A percentile compares a stretch with the other conserved stretches of the same genome.
phyloP scores from a whole-genome alignment of 2,888 invertebrate genomes.

The Brenthis daphne region DNA sequence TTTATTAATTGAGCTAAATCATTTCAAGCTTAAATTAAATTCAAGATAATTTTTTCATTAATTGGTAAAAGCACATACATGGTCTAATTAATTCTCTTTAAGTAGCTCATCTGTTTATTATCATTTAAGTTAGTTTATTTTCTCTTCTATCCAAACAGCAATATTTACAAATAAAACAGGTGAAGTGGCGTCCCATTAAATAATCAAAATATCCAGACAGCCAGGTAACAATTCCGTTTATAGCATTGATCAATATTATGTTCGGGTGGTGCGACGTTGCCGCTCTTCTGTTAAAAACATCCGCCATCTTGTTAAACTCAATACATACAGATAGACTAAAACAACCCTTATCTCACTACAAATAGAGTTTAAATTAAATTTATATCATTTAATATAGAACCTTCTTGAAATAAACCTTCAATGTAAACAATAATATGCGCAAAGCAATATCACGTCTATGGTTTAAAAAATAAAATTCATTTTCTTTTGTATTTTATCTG shows the following conservation, averaged over 20 bases:
- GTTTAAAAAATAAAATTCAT: background rate
- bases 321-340: conserved; percentile 13
- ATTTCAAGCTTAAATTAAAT: too few species aligned
- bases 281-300: conserved; percentile 59
- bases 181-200: conserved; percentile 12
- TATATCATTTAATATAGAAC: conserved; percentile 16
- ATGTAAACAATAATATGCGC: conserved; percentile 39
- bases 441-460: conserved; percentile 7
- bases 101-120: background rate
- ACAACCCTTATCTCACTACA: rapidly evolving
- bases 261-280: conserved; percentile 56
- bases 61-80: conserved; percentile 10
- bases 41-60: too few species aligned
- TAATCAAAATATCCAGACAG: conserved; percentile 18
- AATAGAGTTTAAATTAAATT: conserved; percentile 15
- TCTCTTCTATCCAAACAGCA: background rate
- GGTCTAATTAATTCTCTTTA: conserved; percentile 5
- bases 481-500: conserved; percentile 18
- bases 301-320: conserved; percentile 31
- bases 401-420: conserved; percentile 40
- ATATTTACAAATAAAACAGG: conserved; percentile 7
- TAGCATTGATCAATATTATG: conserved; percentile 64
- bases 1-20: too few species aligned
- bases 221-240: conserved; percentile 56
- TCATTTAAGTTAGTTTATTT: background rate